A percentile compares a stretch with the other conserved stretches of the same genome.
These are phyloP conservation scores for Aphidius ervi DNA, from an alignment of 1,140 invertebrate genomes.

Conservation along the genomic window DNA sequence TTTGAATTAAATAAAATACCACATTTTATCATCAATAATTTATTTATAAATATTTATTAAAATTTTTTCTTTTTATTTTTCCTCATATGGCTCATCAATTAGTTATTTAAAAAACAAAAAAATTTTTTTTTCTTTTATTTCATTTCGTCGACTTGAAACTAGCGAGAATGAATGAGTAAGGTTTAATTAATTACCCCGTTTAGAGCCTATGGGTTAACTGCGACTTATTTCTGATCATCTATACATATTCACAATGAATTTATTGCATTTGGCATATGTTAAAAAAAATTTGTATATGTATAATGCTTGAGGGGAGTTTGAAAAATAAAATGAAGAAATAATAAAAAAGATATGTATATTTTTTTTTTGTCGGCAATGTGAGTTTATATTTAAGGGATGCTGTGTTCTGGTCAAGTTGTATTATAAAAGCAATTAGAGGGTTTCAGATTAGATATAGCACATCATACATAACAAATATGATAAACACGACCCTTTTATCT, in stretches of 20 bases:
- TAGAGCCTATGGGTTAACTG: background rate
- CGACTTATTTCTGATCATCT: constrained; percentile 3
- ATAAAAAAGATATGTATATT: background rate
- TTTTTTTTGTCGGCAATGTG: constrained; percentile 3
- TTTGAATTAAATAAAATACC: too few species aligned
- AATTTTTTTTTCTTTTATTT: constrained; percentile 6
- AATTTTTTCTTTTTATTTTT: background rate
- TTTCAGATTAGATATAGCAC: constrained; percentile 51
- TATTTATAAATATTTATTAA: background rate
- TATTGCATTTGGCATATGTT: constrained; percentile 1
- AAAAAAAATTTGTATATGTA: constrained; percentile 3
- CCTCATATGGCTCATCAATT: background rate
- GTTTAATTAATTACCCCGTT: constrained; percentile 18
- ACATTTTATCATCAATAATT: background rate
- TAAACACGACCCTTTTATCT: constrained; percentile 34
- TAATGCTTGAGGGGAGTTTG: background rate
- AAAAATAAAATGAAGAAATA: constrained; percentile 1
- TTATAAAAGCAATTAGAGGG: constrained; percentile 54
- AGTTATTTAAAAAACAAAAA: background rate
- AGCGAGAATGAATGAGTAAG: constrained; percentile 17
- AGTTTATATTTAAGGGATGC: constrained; percentile 12
- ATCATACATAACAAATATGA: constrained; percentile 55
- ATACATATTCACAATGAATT: background rate
- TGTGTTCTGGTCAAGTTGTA: constrained; percentile 27
- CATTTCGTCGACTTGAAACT: constrained; percentile 7